Base-by-base conservation (phyloP, 35 echinoderm and acorn worm species). In the Patiria miniata region DNA sequence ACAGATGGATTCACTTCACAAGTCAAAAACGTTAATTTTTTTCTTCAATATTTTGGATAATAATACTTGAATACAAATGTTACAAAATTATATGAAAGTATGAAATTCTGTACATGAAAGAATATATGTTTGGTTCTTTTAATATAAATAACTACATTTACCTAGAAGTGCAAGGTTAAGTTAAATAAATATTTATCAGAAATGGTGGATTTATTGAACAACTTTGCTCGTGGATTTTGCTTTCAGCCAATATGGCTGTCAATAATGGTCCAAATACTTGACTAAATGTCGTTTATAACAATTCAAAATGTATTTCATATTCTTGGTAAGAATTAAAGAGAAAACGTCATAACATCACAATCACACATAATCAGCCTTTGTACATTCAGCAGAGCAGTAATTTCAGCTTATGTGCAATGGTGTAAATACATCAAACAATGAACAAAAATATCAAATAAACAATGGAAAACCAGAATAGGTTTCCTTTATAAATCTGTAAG, bases 41-140 rank as follows among this genome's bases (percentile, higher is more conserved):
- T 73, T 73, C 26, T 73, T 14, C 21, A 73, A 73, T 14, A 12
- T 2, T 73, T 73, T 36, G 65, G 34, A 12, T 2, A 26, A 73
- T 26, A 14, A 26, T 2, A 26, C n/a, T n/a, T 73, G 22, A 28
- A 36, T 73, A 73, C 65, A 73, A 73, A 30, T 32, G 29, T 23
- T 73, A 73, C 65, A 73, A 73, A 47, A 73, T 36, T 18, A 34
- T 73, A 73, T 73, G 65, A 73, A 73, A 73, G 65, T 73, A 73
- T 73, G 65, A 28, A 30, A 16, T 9, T 22, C 29, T 73, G 34
- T 73, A 73, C 65, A 73, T 73, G 65, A 73, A 73, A 73, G 65
- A 73, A 73, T 73, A 73, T 73, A 73, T 12, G 7, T 73, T 73
- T 73, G 65, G 26, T 73, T 73, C 65, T 73, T 34, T 73, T 73